A percentile compares a stretch with the other conserved stretches of the same genome.
These are phyloP conservation scores for Dasysyrphus albostriatus DNA, from an alignment of 2,888 invertebrate species.

Conservation along the genomic window DNA sequence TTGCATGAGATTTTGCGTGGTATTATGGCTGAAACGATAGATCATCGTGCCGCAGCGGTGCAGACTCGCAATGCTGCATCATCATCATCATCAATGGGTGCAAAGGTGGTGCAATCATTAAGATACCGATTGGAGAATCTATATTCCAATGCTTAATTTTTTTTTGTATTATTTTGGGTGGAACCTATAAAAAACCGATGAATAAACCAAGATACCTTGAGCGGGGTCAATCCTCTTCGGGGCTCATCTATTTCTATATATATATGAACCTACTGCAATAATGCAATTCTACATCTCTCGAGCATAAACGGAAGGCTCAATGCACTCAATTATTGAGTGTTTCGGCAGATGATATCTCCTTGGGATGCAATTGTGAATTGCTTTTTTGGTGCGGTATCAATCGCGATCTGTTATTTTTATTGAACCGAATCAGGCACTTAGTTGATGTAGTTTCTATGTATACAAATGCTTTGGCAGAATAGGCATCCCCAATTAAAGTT, in stretches of 20 bases:
- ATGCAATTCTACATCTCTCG: neutral
- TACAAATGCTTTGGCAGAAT: neutral
- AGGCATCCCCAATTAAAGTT: slow-evolving; percentile 60
- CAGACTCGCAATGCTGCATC: slow-evolving; percentile 35
- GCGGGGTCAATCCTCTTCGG: slow-evolving; percentile 57
- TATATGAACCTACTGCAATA: neutral
- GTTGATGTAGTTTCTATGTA: neutral
- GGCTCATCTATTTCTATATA: slow-evolving; percentile 6
- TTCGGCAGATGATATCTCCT: slow-evolving; percentile 74
- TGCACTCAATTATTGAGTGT: slow-evolving; percentile 75
- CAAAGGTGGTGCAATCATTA: slow-evolving; percentile 76
- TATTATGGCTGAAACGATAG: slow-evolving; percentile 71
- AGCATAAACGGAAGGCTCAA: slow-evolving; percentile 70
- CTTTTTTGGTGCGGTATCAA: slow-evolving; percentile 57
- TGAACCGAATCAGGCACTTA: slow-evolving; percentile 57
- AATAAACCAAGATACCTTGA: slow-evolving; percentile 63
- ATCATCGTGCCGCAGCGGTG: slow-evolving; percentile 58
- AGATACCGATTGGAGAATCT: slow-evolving; percentile 71
- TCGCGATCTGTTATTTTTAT: slow-evolving; percentile 66
- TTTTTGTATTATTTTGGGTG: slow-evolving; percentile 61
- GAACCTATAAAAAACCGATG: slow-evolving; percentile 62
- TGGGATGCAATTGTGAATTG: slow-evolving; percentile 72
- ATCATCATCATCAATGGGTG: slow-evolving; percentile 61
- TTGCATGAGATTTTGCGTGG: slow-evolving; percentile 76
- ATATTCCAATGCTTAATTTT: slow-evolving; percentile 27